Evolutionary conservation across 2,113 vertebrate species (phyloP).

Genomic region (Muntiacus muntjak): DNA sequence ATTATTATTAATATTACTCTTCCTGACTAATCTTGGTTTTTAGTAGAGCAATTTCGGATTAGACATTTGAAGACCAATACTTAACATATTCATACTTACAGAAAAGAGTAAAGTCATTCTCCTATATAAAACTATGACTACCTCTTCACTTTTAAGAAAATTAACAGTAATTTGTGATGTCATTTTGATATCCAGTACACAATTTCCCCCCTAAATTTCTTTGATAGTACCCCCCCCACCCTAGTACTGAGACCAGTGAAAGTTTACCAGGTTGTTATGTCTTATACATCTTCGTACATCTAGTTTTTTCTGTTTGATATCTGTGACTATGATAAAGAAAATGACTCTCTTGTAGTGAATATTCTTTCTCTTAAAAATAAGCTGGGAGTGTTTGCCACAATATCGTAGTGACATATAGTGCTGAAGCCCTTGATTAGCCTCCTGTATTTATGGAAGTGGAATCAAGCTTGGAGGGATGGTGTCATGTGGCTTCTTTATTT

Average conservation of each 20-base stretch:
- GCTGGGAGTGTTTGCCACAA: not conserved
- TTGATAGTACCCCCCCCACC: not conserved
- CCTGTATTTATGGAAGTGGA: not conserved
- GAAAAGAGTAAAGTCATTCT: not conserved
- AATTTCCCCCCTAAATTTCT: not conserved
- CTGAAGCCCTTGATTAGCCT: not conserved
- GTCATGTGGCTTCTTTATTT: not conserved
- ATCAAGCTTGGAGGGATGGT: not conserved
- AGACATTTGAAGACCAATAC: not conserved
- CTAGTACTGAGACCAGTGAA: not conserved
- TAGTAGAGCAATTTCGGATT: not conserved
- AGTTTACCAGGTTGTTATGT: not conserved
- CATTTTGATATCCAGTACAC: not conserved
- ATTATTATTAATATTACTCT: not conserved
- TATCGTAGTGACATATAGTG: no score
- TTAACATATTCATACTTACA: not conserved
- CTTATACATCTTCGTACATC: not conserved
- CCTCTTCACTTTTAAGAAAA: not conserved
- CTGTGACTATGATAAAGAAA: not conserved
- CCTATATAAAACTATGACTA: not conserved
- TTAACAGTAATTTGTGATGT: not conserved
- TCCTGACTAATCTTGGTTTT: not conserved
- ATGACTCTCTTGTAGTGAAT: not conserved
- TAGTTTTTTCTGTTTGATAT: not conserved
- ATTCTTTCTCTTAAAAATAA: not conserved